Percentiles rank a stretch among this genome's conserved stretches.
phyloP scores from a whole-genome alignment of 2,888 invertebrate genomes.

The Stenolophus ochropezus region DNA sequence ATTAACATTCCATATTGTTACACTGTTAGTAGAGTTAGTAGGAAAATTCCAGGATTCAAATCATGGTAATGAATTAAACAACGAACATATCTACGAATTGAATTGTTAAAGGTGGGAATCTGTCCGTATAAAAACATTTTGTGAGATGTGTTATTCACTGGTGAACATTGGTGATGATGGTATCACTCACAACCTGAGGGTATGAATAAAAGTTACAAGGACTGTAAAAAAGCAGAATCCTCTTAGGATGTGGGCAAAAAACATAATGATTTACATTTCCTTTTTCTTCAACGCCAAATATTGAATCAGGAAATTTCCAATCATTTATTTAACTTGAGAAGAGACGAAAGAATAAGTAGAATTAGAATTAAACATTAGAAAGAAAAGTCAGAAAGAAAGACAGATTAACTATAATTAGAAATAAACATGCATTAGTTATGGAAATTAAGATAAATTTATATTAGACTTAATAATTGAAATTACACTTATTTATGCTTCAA shows the following conservation, averaged over 20 bases:
- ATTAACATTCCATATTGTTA: too few relatives aligned
- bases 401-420: too few relatives aligned
- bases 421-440: too few relatives aligned
- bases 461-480: too few relatives aligned
- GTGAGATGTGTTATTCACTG: background rate
- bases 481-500: too few relatives aligned
- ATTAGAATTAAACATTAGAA: too few relatives aligned
- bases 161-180: background rate
- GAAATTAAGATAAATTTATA: too few relatives aligned
- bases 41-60: too few relatives aligned
- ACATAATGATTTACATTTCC: conserved; percentile 12
- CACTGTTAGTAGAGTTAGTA: too few relatives aligned
- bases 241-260: background rate
- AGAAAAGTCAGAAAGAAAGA: too few relatives aligned
- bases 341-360: too few relatives aligned
- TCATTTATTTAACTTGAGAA: background rate
- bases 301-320: background rate
- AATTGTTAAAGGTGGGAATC: background rate
- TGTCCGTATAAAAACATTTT: background rate
- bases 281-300: background rate
- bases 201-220: conserved; percentile 5
- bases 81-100: background rate
- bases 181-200: background rate
- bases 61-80: background rate
- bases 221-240: conserved; percentile 8